Evolutionary conservation across 2,113 vertebrate genomes (phyloP).

Genomic region (Nipponia nippon): DNA sequence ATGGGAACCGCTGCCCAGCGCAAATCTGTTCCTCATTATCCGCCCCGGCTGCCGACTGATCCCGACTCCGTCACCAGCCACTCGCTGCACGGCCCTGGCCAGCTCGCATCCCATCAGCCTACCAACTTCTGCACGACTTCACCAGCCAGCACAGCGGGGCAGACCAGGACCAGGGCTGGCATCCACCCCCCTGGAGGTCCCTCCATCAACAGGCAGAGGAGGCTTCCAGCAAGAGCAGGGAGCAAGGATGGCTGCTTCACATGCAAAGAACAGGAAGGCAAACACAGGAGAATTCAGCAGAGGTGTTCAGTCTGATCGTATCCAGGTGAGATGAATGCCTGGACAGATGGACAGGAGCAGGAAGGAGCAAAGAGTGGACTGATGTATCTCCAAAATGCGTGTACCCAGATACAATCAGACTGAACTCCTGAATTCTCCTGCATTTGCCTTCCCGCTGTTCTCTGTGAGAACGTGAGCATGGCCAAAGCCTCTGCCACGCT

Average conservation of each 20-base stretch:
- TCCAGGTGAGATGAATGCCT: not conserved
- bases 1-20: constrained; percentile 6
- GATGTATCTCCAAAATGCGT: not conserved
- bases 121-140: not conserved
- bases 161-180: not conserved
- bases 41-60: not conserved
- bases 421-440: not conserved
- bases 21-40: constrained; percentile 60
- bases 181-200: not conserved
- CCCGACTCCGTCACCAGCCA: not conserved
- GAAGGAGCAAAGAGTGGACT: not conserved
- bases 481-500: not conserved
- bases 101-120: not conserved
- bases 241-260: not conserved
- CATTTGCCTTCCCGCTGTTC: not conserved
- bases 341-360: not conserved
- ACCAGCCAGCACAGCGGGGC: rapidly evolving
- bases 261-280: rapidly evolving
- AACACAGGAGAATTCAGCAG: not conserved
- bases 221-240: not conserved
- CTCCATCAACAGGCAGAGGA: not conserved
- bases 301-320: not conserved
- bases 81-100: not conserved
- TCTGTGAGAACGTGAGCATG: rapidly evolving
- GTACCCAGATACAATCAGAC: not conserved